Evolutionary conservation across 2,888 invertebrate genomes (phyloP).

Genomic region (Drosophila atripex): DNA sequence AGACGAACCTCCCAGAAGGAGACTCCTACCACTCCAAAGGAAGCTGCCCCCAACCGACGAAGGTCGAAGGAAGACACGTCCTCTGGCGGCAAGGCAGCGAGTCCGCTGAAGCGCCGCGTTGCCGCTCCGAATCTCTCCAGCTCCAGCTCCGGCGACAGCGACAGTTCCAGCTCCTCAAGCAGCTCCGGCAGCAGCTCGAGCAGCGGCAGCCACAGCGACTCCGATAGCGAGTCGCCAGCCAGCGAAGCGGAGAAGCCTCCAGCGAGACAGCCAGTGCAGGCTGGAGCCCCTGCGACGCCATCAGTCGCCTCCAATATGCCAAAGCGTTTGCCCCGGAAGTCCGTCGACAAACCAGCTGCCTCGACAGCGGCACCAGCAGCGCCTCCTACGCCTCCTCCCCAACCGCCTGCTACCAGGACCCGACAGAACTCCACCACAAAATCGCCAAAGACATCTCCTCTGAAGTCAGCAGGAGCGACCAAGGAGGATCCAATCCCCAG

Average conservation of each 20-base stretch:
- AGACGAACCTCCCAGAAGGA: constrained; percentile 52
- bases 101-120: constrained; percentile 61
- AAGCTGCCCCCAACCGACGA: constrained; percentile 47
- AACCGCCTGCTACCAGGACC: constrained; percentile 42
- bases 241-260: constrained; percentile 47
- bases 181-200: constrained; percentile 69
- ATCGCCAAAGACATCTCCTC: constrained; percentile 72
- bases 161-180: constrained; percentile 68
- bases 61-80: constrained; percentile 71
- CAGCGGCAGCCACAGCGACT: constrained; percentile 70
- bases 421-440: constrained; percentile 67
- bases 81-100: constrained; percentile 18
- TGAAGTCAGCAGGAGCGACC: constrained; percentile 52
- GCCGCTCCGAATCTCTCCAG: constrained; percentile 73
- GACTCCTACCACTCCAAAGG: constrained; percentile 35
- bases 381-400: constrained; percentile 8
- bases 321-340: constrained; percentile 77
- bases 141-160: constrained; percentile 79
- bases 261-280: constrained; percentile 24
- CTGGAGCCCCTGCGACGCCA: constrained; percentile 4
- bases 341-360: constrained; percentile 58
- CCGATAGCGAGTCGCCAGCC: constrained; percentile 54
- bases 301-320: constrained; percentile 53
- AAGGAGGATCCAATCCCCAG: constrained; percentile 30
- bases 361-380: constrained; percentile 2